A percentile compares a stretch with the other conserved stretches of the same genome.
phyloP scores from a whole-genome alignment of 2,113 vertebrate species.

The Embiotoca jacksoni region DNA sequence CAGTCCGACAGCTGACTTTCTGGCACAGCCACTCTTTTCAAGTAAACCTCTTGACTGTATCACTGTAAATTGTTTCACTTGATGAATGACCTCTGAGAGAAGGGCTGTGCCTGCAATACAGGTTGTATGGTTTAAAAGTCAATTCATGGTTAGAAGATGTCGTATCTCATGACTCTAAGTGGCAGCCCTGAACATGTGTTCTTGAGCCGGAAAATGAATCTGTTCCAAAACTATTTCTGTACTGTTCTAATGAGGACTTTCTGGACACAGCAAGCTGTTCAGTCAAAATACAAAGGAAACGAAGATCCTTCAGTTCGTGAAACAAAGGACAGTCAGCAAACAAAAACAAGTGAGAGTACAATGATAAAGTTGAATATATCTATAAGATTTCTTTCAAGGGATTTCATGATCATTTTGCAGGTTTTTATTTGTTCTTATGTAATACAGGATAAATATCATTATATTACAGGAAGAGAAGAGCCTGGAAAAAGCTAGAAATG shows the following conservation, averaged over 20 bases:
- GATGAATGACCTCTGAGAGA: neutral
- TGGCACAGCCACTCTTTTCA: neutral
- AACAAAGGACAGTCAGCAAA: neutral
- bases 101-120: fast-evolving
- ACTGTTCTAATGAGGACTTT: too few species aligned
- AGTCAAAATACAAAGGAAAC: neutral
- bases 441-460: too few species aligned
- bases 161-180: too few species aligned
- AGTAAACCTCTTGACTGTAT: neutral
- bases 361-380: neutral
- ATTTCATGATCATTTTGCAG: neutral
- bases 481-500: too few species aligned
- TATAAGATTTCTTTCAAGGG: neutral
- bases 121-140: neutral
- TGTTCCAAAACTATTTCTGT: too few species aligned
- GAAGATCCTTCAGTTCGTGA: neutral
- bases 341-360: neutral
- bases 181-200: too few species aligned
- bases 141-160: neutral
- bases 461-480: too few species aligned
- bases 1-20: neutral
- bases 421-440: neutral
- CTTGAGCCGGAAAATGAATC: too few species aligned
- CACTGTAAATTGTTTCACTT: constrained; percentile 10
- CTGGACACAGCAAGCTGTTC: neutral